Evolutionary conservation across 2,113 vertebrate genomes (phyloP).

Genomic region (Puma concolor): DNA sequence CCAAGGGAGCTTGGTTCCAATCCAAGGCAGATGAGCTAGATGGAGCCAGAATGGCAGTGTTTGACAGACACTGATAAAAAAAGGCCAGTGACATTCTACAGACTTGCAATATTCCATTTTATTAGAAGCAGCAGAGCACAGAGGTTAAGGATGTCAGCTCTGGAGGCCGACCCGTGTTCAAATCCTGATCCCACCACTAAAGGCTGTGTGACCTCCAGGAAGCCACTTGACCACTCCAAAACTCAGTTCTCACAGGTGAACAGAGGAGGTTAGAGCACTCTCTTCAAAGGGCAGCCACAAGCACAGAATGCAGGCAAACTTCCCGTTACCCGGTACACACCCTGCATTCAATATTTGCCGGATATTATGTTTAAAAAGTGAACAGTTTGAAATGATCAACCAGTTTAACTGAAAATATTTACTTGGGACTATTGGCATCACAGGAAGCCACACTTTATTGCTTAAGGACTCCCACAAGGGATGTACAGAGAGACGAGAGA

Average conservation of each 20-base stretch:
- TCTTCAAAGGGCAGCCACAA: background rate
- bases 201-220: background rate
- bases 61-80: conserved; percentile 83
- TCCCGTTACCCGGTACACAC: background rate
- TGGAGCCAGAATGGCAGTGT: conserved; percentile 37
- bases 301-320: background rate
- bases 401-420: conserved; percentile 25
- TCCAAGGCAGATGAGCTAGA: conserved; percentile 53
- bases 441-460: background rate
- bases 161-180: conserved; percentile 17
- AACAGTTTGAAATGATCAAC: background rate
- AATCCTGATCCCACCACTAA: background rate
- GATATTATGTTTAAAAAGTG: background rate
- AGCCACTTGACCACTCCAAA: background rate
- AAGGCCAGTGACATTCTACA: conserved; percentile 51
- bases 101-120: conserved; percentile 63
- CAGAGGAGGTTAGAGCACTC: background rate
- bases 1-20: conserved; percentile 69
- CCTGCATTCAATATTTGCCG: background rate
- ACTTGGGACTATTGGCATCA: background rate
- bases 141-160: background rate
- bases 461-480: background rate
- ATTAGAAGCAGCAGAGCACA: conserved; percentile 24
- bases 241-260: background rate
- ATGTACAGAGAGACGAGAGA: background rate